Base-by-base conservation (phyloP, 2,113 vertebrate species). In the Anseranas semipalmata region DNA sequence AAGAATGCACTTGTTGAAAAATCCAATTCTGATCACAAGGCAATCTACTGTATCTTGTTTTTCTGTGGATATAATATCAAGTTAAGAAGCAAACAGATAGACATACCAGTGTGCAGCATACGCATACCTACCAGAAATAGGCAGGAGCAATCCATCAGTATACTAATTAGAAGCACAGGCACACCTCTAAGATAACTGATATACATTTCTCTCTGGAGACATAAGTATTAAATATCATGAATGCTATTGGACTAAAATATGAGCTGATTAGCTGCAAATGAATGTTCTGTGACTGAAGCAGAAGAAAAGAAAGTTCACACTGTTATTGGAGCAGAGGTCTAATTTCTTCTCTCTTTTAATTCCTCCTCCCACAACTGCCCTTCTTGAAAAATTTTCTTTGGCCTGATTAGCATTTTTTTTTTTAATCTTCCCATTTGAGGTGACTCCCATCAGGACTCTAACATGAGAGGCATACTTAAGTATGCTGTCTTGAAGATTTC, bases 321-420 rank as follows among this genome's bases (percentile, higher is more conserved):
- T 83, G 48, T 91, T 92, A 95, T 22, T 90, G 45, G 83, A 96
- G 72, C 79, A 96, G 28, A 92, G 74, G 78, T 93, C 92, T 89
- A 90, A 85, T 96, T 97, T 92, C 65, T 92, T 77, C 48, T 80
- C 48, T 66, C 77, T 86, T 48, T 74, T 83, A 84, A 76, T 67
- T 89, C 50, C 68, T 91, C 86, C 80, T 93, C 79, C 72, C 59
- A 83, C 41, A 92, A 13, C 56, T 76, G 93, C 18, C 95, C 93
- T 96, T 94, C 86, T 62, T 55, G 62, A 84, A 91, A 95, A 59
- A 45, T 30, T n/a, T 90, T 89, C 82, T 93, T 72, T 96, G 95
- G 76, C 92, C 92, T 96, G 90, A 90, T 94, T 93, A 95, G 41
- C 32, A 14, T 33, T 39, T 93, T 93, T 93, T 93, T 90, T 95